Conservation (phyloP, 2,888 invertebrate genomes). For the Subacronicta megacephala region DNA sequence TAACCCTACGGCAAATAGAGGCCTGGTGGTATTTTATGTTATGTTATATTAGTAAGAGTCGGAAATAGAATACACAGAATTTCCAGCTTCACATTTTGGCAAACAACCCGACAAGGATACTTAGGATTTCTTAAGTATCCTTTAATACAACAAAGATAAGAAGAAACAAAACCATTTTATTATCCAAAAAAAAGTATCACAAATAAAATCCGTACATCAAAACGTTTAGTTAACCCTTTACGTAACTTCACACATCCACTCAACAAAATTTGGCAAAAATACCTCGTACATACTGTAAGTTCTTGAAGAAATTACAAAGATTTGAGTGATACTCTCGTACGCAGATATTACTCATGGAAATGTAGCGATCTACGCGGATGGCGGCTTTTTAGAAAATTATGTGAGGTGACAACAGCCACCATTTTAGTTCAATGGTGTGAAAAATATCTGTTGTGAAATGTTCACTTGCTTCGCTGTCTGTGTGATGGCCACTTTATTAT, state of each 20-base stretch:
- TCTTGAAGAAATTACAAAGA: constrained; percentile 31
- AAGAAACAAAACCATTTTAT: no score
- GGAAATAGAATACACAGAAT: no score
- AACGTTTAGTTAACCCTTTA: background rate
- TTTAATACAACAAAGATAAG: no score
- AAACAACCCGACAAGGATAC: no score
- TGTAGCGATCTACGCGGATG: constrained; percentile 39
- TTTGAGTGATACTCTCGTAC: constrained; percentile 20
- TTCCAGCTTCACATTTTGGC: no score
- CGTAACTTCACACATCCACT: background rate
- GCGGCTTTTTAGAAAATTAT: constrained; percentile 55
- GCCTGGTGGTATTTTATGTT: no score
- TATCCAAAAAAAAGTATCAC: no score
- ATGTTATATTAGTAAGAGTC: no score
- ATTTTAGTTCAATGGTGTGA: constrained; percentile 48
- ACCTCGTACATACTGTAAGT: constrained; percentile 11
- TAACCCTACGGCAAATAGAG: no score
- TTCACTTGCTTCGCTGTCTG: constrained; percentile 13
- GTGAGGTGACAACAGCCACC: constrained; percentile 27
- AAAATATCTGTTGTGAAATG: constrained; percentile 41
- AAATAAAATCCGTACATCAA: background rate
- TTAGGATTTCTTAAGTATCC: no score
- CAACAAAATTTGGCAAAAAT: constrained; percentile 35
- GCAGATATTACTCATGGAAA: constrained; percentile 37
- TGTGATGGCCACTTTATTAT: constrained; percentile 2